A percentile compares a stretch with the other conserved stretches of the same genome.
Conservation (phyloP, 2,888 invertebrate genomes). For the Volucella zonaria region DNA sequence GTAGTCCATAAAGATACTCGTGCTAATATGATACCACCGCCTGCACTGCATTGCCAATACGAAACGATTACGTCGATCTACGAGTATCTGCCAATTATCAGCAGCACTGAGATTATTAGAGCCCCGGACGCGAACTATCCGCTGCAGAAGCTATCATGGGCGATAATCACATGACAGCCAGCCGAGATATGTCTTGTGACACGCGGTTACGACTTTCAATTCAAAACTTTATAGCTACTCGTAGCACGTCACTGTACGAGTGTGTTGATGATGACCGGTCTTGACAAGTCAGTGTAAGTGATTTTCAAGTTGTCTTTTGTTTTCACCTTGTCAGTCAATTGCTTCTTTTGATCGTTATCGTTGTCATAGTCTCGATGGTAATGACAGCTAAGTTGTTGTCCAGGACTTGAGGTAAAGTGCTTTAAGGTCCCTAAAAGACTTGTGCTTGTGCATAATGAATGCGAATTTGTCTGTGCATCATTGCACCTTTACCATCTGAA, state of each 20-base stretch:
- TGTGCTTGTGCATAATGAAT: slow-evolving; percentile 18
- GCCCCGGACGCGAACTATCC: slow-evolving; percentile 11
- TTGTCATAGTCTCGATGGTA: neutral
- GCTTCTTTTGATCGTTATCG: no score
- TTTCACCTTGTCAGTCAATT: no score
- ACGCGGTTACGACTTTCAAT: neutral
- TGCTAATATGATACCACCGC: neutral
- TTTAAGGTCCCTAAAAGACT: neutral
- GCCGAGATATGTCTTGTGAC: slow-evolving; percentile 12
- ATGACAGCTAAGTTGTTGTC: neutral
- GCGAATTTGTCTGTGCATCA: neutral
- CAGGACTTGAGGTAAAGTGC: neutral
- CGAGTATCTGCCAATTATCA: slow-evolving; percentile 45
- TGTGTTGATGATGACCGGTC: neutral
- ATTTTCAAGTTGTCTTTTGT: slow-evolving; percentile 5
- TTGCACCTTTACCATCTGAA: slow-evolving; percentile 4
- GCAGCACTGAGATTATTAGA: slow-evolving; percentile 26
- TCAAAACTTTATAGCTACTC: neutral
- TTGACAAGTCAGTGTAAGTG: neutral
- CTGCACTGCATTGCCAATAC: slow-evolving; percentile 25
- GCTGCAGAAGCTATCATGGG: slow-evolving; percentile 5
- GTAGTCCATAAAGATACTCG: slow-evolving; percentile 18
- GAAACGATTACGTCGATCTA: slow-evolving; percentile 43
- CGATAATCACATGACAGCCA: slow-evolving; percentile 52
- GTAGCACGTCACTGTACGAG: no score